phyloP scores from a whole-genome alignment of 2,888 invertebrate species.

The Schizotus pectinicornis region DNA sequence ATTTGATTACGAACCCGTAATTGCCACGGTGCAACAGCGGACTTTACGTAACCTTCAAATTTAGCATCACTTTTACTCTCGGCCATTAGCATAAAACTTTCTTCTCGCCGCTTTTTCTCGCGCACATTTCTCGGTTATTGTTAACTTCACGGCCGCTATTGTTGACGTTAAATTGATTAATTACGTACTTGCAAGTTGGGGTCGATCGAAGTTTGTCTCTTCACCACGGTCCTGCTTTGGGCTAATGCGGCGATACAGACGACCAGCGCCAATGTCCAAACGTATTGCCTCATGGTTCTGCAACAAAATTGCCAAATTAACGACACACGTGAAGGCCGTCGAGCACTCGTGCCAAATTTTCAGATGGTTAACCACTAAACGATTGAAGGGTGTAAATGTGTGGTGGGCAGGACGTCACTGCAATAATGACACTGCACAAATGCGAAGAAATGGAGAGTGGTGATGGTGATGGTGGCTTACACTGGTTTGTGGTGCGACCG shows the following conservation, averaged over 20 bases:
- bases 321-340: constrained; percentile 13
- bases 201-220: constrained; percentile 42
- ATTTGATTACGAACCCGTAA: constrained; percentile 5
- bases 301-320: constrained; percentile 36
- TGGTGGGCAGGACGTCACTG: too few species aligned
- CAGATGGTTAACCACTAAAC: neutral
- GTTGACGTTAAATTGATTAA: neutral
- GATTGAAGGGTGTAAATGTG: constrained; percentile 28
- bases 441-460: constrained; percentile 21
- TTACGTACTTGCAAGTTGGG: constrained; percentile 25
- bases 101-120: constrained; percentile 15
- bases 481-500: constrained; percentile 50
- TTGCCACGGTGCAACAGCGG: neutral
- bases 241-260: constrained; percentile 44
- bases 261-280: constrained; percentile 43
- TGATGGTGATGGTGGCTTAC: constrained; percentile 49
- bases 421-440: constrained; percentile 27
- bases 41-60: constrained; percentile 10
- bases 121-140: constrained; percentile 14
- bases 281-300: constrained; percentile 52
- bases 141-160: neutral
- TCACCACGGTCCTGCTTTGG: constrained; percentile 48
- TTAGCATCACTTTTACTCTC: constrained; percentile 28
- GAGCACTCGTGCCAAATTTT: constrained; percentile 2
- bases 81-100: constrained; percentile 24